Conservation (phyloP, 53 echinoderm and acorn worm species). For the Crossaster papposus region DNA sequence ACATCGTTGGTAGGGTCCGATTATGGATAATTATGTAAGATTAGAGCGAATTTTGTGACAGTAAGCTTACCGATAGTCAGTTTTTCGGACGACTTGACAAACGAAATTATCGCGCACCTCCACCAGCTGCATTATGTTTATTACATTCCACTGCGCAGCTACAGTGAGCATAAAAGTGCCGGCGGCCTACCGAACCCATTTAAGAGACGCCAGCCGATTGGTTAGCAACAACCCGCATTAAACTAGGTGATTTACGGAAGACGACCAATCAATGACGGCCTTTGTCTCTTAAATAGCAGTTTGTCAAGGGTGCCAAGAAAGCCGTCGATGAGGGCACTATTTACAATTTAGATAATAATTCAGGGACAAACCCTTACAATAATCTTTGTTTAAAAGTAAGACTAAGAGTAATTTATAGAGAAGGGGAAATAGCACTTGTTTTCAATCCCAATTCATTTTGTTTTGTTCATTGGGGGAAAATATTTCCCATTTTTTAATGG, state of each 20-base stretch:
- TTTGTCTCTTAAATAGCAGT: not conserved
- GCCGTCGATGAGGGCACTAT: slow-evolving; percentile 4
- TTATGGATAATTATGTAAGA: not conserved
- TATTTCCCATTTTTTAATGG: too few relatives aligned
- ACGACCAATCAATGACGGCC: not conserved
- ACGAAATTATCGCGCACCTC: not conserved
- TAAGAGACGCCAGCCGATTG: not conserved
- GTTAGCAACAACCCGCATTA: not conserved
- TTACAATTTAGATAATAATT: not conserved
- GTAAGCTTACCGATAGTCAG: too few relatives aligned
- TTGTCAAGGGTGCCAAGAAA: not conserved
- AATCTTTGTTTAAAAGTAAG: too few relatives aligned
- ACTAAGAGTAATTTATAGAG: too few relatives aligned
- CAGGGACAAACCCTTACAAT: too few relatives aligned
- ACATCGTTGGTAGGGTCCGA: slow-evolving; percentile 17
- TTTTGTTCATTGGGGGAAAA: too few relatives aligned
- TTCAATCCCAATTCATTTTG: too few relatives aligned
- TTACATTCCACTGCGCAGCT: slow-evolving; percentile 12
- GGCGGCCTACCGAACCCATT: not conserved
- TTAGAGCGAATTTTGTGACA: not conserved
- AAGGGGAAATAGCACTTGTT: too few relatives aligned
- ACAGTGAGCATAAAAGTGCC: not conserved
- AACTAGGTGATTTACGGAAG: not conserved
- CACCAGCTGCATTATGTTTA: not conserved
- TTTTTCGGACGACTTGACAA: not conserved